These are phyloP conservation scores for Nezara viridula DNA, from an alignment of 2,888 invertebrate species.

Conservation along the genomic window DNA sequence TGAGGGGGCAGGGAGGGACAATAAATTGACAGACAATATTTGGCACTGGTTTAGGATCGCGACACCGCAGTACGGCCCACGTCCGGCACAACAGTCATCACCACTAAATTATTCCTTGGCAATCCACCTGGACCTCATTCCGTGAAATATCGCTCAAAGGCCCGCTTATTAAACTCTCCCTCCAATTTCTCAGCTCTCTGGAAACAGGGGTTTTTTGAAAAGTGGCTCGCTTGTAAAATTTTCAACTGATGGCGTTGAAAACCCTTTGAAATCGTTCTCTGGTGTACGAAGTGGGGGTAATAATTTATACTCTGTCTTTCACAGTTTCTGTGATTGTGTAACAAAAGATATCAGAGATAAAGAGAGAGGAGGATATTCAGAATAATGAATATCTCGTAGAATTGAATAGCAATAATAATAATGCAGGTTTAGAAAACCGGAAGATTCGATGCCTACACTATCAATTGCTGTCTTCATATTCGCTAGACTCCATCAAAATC, in stretches of 20 bases:
- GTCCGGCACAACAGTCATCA: conserved; percentile 30
- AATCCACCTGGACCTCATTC: background rate
- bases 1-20: background rate
- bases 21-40: conserved; percentile 28
- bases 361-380: no score
- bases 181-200: background rate
- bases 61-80: background rate
- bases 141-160: conserved; percentile 6
- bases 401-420: no score
- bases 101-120: conserved; percentile 30
- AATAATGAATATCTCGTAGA: no score
- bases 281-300: background rate
- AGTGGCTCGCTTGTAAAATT: background rate
- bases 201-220: background rate
- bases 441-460: no score
- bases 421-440: no score
- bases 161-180: background rate
- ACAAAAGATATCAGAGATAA: no score
- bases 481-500: no score
- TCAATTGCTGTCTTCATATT: no score
- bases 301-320: no score
- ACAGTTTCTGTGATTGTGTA: no score
- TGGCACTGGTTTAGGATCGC: background rate
- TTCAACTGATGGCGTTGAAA: background rate
- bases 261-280: background rate